phyloP scores from a whole-genome alignment of 2,888 invertebrate genomes.

The Smittia sp. region DNA sequence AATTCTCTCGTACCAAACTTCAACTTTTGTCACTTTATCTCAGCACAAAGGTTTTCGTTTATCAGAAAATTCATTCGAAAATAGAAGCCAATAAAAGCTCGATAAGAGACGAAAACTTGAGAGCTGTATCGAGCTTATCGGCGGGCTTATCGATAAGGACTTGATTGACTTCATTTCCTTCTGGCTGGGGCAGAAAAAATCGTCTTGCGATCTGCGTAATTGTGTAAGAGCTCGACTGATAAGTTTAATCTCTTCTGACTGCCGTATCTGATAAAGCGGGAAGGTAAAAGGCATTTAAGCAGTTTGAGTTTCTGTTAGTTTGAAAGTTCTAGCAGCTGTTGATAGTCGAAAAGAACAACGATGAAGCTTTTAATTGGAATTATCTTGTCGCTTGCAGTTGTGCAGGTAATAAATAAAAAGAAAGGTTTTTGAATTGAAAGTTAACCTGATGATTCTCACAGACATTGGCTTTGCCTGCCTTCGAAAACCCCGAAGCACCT shows the following conservation, averaged over 20 bases:
- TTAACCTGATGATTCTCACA: not conserved
- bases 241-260: not conserved
- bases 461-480: not conserved
- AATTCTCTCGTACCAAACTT: not conserved
- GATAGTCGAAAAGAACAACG: not conserved
- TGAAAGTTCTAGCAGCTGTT: no score
- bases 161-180: conserved; percentile 12
- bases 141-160: not conserved
- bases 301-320: no score
- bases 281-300: no score
- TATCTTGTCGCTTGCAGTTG: not conserved
- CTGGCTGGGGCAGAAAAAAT: not conserved
- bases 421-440: no score
- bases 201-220: not conserved
- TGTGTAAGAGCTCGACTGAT: not conserved
- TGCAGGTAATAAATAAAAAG: conserved; percentile 5
- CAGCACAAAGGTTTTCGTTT: not conserved
- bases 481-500: not conserved
- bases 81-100: not conserved
- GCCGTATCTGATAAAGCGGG: no score
- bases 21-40: not conserved
- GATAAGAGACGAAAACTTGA: not conserved
- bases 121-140: not conserved
- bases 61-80: not conserved
- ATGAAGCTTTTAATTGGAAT: not conserved